Evolutionary conservation across 2,888 invertebrate species (phyloP), one percentile per base, ranked within the genome.

Genomic region (Agriopis aurantiaria): DNA sequence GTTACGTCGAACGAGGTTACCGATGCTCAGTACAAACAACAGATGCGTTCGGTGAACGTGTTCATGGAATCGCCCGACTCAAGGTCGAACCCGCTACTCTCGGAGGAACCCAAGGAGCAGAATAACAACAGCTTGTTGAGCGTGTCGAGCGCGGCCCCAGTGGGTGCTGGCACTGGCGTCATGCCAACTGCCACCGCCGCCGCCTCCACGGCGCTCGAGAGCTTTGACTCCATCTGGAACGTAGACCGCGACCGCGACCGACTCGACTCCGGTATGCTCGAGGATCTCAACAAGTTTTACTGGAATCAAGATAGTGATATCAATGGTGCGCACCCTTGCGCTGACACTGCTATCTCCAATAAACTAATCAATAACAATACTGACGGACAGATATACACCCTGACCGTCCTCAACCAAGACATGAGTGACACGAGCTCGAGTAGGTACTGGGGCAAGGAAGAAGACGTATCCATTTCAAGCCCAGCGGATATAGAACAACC

Each of bases 371-470:
- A 93, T 77, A 96, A 96, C 83, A 96, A 96, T 83, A 96, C 97
- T n/a, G 97, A 97, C 82, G 97, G 97, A 77, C 96, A 96, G 87
- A 98, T 98, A 84, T 98, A 98, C 88, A 98, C 98, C 68, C 92
- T 98, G 75, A 98, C 98, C 83, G 97, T 98, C 86, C 96, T 98
- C 85, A 97, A 98, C 89, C 97, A 97, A 82, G 96, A 96, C 75
- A 92, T 95, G 85, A 97, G 97, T 79, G 96, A 96, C 80, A 89
- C 95, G 80, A 91, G 95, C 88, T 93, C 96, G 83, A 94, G 95
- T 88, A 95, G 96, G 72, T 96, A 96, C 95, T 95, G 96, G 89
- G 85, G 95, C 77, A 95, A 97, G 92, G 95, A 96, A 82, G 96
- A 96, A 81, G 95, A 95, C 63, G 95, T 95, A 9, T 91, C 95